Percentiles rank a stretch among this genome's conserved stretches.
These are phyloP conservation scores for Trichoplusia ni DNA, from an alignment of 1,140 invertebrate genomes.

Conservation along the genomic window DNA sequence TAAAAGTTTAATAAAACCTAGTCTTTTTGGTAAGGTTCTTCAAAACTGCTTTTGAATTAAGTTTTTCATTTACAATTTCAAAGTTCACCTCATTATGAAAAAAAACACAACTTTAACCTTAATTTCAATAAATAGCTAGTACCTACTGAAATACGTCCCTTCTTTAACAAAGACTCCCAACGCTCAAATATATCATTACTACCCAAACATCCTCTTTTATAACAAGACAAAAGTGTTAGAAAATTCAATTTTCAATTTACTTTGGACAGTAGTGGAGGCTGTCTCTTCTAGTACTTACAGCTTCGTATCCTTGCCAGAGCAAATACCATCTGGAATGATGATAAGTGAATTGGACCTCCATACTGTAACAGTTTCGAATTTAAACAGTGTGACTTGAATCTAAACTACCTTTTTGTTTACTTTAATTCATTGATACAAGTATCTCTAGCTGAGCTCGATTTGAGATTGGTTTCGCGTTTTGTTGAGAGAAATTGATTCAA, in stretches of 20 bases:
- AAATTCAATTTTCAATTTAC: slow-evolving; percentile 1
- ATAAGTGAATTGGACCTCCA: slow-evolving; percentile 54
- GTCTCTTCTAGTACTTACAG: slow-evolving; percentile 11
- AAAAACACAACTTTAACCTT: too few relatives aligned
- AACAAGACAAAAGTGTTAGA: neutral
- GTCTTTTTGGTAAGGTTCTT: too few relatives aligned
- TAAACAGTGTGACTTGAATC: slow-evolving; percentile 55
- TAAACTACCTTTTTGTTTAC: slow-evolving; percentile 29
- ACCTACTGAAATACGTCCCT: too few relatives aligned
- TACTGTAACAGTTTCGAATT: slow-evolving; percentile 53
- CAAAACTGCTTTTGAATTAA: too few relatives aligned
- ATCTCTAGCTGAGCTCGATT: too few relatives aligned
- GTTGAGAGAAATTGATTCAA: too few relatives aligned
- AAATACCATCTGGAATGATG: slow-evolving; percentile 46
- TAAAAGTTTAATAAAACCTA: too few relatives aligned
- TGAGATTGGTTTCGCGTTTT: too few relatives aligned
- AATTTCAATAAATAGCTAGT: too few relatives aligned
- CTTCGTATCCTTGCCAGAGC: slow-evolving; percentile 36
- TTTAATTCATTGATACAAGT: slow-evolving; percentile 31
- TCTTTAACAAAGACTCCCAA: too few relatives aligned
- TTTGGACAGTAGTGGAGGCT: neutral
- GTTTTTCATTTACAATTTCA: too few relatives aligned
- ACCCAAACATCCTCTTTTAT: neutral
- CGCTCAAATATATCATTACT: neutral
- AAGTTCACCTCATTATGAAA: too few relatives aligned